Conservation (phyloP, 2,888 invertebrate species). For the Diarsia dahlii region DNA sequence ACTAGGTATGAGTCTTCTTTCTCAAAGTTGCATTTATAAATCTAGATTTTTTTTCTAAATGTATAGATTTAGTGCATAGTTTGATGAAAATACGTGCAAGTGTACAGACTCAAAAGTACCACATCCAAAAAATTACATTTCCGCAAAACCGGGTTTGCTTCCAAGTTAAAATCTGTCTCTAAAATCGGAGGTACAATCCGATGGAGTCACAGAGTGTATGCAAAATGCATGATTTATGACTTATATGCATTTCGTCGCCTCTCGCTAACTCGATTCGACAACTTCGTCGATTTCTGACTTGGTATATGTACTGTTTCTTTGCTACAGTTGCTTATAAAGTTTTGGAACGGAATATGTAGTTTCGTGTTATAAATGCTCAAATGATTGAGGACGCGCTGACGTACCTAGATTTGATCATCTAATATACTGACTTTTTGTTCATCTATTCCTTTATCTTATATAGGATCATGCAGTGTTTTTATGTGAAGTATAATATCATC, state of each 20-base stretch:
- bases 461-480: background rate
- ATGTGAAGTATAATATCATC: background rate
- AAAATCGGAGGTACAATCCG: conserved; percentile 80
- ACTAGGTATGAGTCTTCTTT: background rate
- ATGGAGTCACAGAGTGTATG: conserved; percentile 79
- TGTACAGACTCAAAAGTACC: conserved; percentile 19
- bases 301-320: conserved; percentile 43
- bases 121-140: conserved; percentile 49
- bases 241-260: conserved; percentile 74
- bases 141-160: conserved; percentile 35
- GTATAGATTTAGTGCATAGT: background rate
- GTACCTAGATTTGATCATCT: background rate
- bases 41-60: background rate
- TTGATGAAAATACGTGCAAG: background rate
- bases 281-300: conserved; percentile 36
- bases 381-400: background rate
- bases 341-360: conserved; percentile 16
- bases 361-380: background rate
- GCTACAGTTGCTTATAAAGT: conserved; percentile 38
- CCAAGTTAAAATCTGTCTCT: conserved; percentile 77
- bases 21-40: background rate
- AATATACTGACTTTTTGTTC: background rate
- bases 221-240: conserved; percentile 87
- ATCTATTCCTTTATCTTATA: background rate
- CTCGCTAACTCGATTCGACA: conserved; percentile 67